phyloP scores from a whole-genome alignment of 2,113 vertebrate genomes.

The Sprattus sprattus region DNA sequence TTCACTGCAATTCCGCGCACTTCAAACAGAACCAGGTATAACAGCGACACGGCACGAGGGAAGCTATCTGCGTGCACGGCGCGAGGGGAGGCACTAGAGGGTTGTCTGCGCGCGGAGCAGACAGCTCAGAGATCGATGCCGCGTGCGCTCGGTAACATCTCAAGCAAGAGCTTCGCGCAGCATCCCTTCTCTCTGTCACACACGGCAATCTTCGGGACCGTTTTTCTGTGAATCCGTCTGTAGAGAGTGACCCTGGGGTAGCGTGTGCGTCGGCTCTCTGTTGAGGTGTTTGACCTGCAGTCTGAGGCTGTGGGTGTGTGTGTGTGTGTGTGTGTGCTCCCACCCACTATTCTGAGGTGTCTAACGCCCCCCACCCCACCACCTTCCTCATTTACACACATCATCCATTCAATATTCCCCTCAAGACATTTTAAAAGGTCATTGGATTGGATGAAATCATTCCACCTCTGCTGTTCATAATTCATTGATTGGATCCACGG shows the following conservation, averaged over 20 bases:
- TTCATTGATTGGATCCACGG: slow-evolving; percentile 43
- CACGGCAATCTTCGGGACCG: background rate
- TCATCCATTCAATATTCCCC: background rate
- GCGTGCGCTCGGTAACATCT: background rate
- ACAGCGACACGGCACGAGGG: background rate
- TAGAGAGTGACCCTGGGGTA: background rate
- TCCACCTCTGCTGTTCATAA: slow-evolving; percentile 40
- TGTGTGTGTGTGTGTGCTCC: too few species aligned
- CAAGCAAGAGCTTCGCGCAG: background rate
- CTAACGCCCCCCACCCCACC: background rate
- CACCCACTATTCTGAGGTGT: background rate
- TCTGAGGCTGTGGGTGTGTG: too few species aligned
- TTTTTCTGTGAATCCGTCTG: background rate
- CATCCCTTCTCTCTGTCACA: background rate
- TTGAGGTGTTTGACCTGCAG: background rate
- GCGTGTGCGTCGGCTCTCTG: background rate
- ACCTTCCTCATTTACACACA: background rate
- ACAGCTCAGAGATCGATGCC: background rate
- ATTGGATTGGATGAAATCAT: slow-evolving; percentile 39
- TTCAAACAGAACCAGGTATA: background rate
- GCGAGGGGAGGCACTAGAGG: background rate
- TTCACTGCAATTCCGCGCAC: background rate
- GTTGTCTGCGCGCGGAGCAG: background rate
- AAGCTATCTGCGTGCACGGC: background rate
- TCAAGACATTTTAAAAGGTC: slow-evolving; percentile 42